These are phyloP conservation scores for Dasysyrphus albostriatus DNA, from an alignment of 2,888 invertebrate genomes.

Conservation along the genomic window DNA sequence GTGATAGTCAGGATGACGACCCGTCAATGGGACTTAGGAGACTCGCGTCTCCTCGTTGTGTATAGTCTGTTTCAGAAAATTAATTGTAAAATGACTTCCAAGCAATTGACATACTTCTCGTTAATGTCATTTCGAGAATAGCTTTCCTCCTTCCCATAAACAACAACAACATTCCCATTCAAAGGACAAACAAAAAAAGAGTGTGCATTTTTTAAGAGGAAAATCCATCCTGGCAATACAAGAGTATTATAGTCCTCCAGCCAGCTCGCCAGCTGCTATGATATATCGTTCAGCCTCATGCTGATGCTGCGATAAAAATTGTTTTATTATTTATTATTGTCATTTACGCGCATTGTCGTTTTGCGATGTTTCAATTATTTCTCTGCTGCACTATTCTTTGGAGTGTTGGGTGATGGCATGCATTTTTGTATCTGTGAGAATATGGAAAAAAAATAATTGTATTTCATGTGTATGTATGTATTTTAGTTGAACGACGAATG, in stretches of 20 bases:
- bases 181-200: constrained; percentile 14
- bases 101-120: constrained; percentile 58
- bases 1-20: neutral
- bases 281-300: constrained; percentile 13
- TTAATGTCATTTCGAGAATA: constrained; percentile 5
- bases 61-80: constrained; percentile 25
- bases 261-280: neutral
- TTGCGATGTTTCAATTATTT: constrained; percentile 28
- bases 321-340: constrained; percentile 35
- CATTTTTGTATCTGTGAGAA: neutral
- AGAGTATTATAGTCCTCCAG: neutral
- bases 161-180: constrained; percentile 14
- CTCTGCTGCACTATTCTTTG: neutral
- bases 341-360: constrained; percentile 26
- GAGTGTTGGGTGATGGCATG: neutral
- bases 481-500: neutral
- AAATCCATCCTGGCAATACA: neutral
- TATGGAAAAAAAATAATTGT: neutral
- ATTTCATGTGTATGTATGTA: neutral
- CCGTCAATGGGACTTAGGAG: neutral
- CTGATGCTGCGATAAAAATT: constrained; percentile 36
- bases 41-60: neutral
- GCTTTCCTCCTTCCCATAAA: neutral
- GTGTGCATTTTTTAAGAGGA: constrained; percentile 16
- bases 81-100: constrained; percentile 60